A percentile compares a stretch with the other conserved stretches of the same genome.
These are phyloP conservation scores for Ylistrum balloti DNA, from an alignment of 1,140 invertebrate species.

Conservation along the genomic window DNA sequence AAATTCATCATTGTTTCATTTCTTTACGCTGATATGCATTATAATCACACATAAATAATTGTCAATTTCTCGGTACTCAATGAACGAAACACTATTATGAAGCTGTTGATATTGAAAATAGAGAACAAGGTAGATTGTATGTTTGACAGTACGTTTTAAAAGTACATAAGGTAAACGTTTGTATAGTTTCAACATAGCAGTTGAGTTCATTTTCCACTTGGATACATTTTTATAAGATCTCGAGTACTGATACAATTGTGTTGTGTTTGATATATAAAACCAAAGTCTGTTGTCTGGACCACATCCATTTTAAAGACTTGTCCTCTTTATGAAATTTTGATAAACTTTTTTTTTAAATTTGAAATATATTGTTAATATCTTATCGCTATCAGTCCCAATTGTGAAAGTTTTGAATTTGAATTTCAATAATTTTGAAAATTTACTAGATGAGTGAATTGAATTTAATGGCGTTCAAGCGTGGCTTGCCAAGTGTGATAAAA, in stretches of 20 bases:
- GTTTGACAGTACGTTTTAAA: background rate
- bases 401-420: too few species aligned
- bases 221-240: background rate
- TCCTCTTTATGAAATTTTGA: too few species aligned
- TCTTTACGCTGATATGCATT: background rate
- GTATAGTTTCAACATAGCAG: background rate
- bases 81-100: background rate
- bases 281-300: background rate
- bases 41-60: background rate
- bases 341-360: too few species aligned
- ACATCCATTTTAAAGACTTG: too few species aligned
- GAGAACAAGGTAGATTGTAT: background rate
- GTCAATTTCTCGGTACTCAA: background rate
- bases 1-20: slow-evolving; percentile 20
- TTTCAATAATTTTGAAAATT: too few species aligned
- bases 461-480: too few species aligned
- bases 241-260: background rate
- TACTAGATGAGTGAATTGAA: too few species aligned
- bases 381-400: too few species aligned
- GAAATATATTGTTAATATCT: too few species aligned
- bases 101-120: background rate
- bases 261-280: background rate
- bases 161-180: background rate
- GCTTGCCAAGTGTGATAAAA: too few species aligned
- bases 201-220: slow-evolving; percentile 33